phyloP scores from a whole-genome alignment of 2,797 vertebrate species.

The Cetoscarus ocellatus region DNA sequence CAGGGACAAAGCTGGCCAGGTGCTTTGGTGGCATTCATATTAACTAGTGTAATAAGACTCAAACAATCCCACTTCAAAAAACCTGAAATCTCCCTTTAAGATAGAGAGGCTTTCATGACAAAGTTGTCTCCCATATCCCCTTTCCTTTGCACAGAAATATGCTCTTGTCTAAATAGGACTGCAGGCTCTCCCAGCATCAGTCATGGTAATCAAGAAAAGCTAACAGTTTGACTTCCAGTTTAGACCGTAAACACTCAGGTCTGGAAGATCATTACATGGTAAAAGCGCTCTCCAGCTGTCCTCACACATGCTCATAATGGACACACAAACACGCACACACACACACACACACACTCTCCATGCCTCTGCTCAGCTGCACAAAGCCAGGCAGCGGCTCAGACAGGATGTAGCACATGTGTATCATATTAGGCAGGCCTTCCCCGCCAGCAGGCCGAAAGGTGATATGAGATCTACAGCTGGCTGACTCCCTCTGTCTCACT shows the following conservation, averaged over 20 bases:
- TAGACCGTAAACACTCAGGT: constrained; percentile 41
- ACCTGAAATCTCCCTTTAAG: no score
- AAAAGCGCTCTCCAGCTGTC: constrained; percentile 60
- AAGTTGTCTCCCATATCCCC: no score
- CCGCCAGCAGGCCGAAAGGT: constrained; percentile 69
- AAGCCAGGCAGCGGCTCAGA: constrained; percentile 68
- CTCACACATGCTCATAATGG: constrained; percentile 28
- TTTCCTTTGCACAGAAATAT: no score
- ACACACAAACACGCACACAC: constrained; percentile 40
- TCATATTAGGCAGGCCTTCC: constrained; percentile 78
- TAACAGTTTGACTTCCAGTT: constrained; percentile 53
- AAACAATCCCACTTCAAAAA: no score
- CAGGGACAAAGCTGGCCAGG: no score
- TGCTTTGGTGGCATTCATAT: no score
- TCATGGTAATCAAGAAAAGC: constrained; percentile 20
- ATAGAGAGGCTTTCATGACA: no score
- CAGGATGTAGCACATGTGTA: constrained; percentile 85
- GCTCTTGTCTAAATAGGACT: no score
- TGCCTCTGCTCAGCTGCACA: constrained; percentile 25
- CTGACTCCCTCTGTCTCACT: constrained; percentile 48
- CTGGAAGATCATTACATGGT: constrained; percentile 40
- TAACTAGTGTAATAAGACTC: no score
- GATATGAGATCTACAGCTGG: constrained; percentile 83
- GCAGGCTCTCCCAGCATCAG: constrained; percentile 10
- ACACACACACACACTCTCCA: constrained; percentile 22